Evolutionary conservation across 2,113 vertebrate species (phyloP), one percentile per base, ranked within the genome.

Genomic region (Egretta garzetta): DNA sequence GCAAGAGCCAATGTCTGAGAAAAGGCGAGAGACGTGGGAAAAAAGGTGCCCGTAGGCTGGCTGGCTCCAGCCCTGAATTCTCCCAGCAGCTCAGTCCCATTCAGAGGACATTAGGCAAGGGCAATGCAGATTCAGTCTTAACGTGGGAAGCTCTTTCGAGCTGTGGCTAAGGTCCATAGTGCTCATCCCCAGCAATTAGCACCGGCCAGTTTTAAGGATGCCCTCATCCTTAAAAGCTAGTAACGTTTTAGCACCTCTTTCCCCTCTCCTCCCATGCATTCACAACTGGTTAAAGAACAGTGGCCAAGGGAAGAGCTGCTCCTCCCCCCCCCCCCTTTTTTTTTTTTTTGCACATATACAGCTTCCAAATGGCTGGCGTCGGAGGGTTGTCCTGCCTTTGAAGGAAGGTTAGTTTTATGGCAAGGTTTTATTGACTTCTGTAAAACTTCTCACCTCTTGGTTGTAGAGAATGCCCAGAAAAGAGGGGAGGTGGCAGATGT

Each of bases 381-480:
- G 71, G 73, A 93, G 43, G 23, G 23, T 23, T 67, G 45, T 47
- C 74, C 58, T 79, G 91, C 86, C 91, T 97, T 97, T 97, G 88
- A 95, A 91, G 80, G 45, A 45, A 77, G 18, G 10, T 52, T 88
- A 6, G 58, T 80, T 97, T 96, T 96, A 96, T 90, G 89, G 73
- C 91, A 35, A 90, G 52, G 19, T 68, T 94, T 96, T 93, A 96
- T 89, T 90, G 93, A 87, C 84, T 87, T 91, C 62, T 95, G 93
- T 89, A 85, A 95, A 96, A 84, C 73, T 96, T 96, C 86, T 94
- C 89, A 80, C 91, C 86, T 96, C 93, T 73, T 23, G 76, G 27
- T 49, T 58, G 66, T 90, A 76, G 86, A 80, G 84, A 47, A 90
- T 74, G 63, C 47, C 91, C 86, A 71, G 81, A 56, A 33, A 20